These are phyloP conservation scores for Noctua janthe DNA, from an alignment of 2,888 invertebrate genomes.

Conservation along the genomic window DNA sequence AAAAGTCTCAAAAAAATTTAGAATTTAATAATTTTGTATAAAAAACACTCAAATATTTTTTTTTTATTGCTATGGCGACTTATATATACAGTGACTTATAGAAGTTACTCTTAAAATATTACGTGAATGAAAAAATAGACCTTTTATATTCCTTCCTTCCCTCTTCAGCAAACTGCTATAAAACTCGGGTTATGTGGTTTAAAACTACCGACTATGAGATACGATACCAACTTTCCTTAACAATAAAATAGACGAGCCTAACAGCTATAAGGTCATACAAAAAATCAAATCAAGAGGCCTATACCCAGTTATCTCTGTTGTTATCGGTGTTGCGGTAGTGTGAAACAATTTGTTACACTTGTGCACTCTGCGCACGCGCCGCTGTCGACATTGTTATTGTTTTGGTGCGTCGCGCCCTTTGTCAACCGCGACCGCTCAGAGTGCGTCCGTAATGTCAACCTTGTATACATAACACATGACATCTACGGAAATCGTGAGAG, in stretches of 20 bases:
- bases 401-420: conserved; percentile 83
- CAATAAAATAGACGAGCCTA: neutral
- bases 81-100: no score
- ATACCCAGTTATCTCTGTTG: conserved; percentile 24
- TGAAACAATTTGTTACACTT: conserved; percentile 79
- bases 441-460: conserved; percentile 76
- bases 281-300: conserved; percentile 22
- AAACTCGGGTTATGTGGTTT: neutral
- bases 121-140: no score
- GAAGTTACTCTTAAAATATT: no score
- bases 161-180: neutral
- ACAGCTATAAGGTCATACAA: neutral
- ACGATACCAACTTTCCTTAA: neutral
- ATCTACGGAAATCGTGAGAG: conserved; percentile 77
- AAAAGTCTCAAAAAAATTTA: no score
- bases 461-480: conserved; percentile 70
- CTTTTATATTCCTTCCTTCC: neutral
- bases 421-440: conserved; percentile 77
- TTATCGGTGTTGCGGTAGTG: conserved; percentile 61
- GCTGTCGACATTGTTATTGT: conserved; percentile 81
- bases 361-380: conserved; percentile 84
- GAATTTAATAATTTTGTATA: no score
- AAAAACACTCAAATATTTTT: no score
- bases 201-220: neutral
- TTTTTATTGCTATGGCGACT: no score